Conservation (phyloP, 2,113 vertebrate genomes). For the Chamaea fasciata region DNA sequence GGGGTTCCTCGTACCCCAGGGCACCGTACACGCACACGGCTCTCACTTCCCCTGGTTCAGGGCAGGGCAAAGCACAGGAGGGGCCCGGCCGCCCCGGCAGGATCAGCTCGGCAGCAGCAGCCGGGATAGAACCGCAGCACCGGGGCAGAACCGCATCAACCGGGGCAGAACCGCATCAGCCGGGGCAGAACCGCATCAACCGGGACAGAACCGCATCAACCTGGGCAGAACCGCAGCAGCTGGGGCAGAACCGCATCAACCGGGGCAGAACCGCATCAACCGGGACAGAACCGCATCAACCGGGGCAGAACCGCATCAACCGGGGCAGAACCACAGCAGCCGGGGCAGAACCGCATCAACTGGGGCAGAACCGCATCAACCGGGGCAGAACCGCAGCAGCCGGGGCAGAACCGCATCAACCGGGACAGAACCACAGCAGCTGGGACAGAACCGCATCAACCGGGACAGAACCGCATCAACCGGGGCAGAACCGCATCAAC, state of each 20-base stretch:
- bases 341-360: too few species aligned
- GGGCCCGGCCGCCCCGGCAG: neutral
- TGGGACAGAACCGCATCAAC: neutral
- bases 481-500: neutral
- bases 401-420: too few species aligned
- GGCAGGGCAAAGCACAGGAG: neutral
- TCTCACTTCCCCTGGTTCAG: neutral
- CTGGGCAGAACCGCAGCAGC: too few species aligned
- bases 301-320: neutral
- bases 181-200: too few species aligned
- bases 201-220: too few species aligned
- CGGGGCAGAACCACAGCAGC: neutral
- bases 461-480: neutral
- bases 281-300: neutral
- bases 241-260: neutral
- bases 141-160: too few species aligned
- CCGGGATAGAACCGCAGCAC: neutral
- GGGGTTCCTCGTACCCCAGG: rapidly evolving
- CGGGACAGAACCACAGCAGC: too few species aligned
- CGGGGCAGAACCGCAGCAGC: too few species aligned
- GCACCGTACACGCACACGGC: rapidly evolving
- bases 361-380: too few species aligned
- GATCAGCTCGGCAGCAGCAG: neutral
- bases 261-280: too few species aligned
- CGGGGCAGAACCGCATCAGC: too few species aligned